Percentiles rank a stretch among this genome's conserved stretches.
Evolutionary conservation across 2,113 vertebrate species (phyloP).

Genomic region (Chionomys nivalis): DNA sequence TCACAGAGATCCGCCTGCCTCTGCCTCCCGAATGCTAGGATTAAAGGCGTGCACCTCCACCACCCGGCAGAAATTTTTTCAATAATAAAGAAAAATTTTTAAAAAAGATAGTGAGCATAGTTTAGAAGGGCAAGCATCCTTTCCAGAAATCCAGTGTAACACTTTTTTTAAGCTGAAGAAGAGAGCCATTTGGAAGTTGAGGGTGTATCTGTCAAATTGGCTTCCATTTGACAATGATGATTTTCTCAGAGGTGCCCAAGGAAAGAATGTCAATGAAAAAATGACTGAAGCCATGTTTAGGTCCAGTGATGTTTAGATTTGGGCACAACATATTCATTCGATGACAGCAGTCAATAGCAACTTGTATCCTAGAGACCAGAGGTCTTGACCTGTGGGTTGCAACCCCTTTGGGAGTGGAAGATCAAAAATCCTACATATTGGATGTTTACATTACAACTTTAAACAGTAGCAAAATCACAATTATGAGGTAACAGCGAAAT

Average conservation of each 20-base stretch:
- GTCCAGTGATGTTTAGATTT: not conserved
- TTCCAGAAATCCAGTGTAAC: not conserved
- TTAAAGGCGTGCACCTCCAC: too few species aligned
- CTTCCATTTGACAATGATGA: not conserved
- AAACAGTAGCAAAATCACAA: not conserved
- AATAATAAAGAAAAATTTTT: too few species aligned
- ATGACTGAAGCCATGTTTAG: not conserved
- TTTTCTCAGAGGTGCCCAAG: not conserved
- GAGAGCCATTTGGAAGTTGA: not conserved
- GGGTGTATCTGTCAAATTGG: not conserved
- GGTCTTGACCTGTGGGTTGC: not conserved
- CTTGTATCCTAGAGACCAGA: not conserved
- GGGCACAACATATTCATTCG: not conserved
- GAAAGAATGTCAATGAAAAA: not conserved
- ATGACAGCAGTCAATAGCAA: not conserved
- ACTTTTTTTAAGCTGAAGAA: not conserved
- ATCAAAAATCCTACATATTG: not conserved
- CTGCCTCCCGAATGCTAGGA: too few species aligned
- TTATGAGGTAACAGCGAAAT: not conserved
- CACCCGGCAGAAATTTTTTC: too few species aligned
- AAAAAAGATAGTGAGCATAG: not conserved
- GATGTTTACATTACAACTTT: not conserved
- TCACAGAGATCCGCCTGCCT: too few species aligned
- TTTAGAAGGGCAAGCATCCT: not conserved
- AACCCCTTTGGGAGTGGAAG: not conserved